These are phyloP conservation scores for Paelopatides confundens DNA, from an alignment of 53 echinoderm and acorn worm genomes.

Conservation along the genomic window DNA sequence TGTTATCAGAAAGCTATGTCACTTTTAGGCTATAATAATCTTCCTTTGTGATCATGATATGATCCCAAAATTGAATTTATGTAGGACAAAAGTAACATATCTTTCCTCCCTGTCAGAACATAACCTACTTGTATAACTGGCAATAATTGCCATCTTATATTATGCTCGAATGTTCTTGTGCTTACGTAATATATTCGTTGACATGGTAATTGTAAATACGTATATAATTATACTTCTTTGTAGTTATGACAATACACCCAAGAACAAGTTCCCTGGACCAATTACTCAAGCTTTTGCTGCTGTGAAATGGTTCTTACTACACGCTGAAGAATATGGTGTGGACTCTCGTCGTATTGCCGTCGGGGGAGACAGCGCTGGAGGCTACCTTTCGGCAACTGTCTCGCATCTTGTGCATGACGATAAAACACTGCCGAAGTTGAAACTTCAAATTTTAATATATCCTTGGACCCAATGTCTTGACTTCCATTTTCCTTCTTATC, in stretches of 20 bases:
- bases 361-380: constrained; percentile 85
- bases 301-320: constrained; percentile 61
- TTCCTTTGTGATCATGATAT: too few species aligned
- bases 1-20: too few species aligned
- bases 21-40: too few species aligned
- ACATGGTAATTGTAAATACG: too few species aligned
- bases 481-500: constrained; percentile 74
- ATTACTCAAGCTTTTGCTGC: constrained; percentile 64
- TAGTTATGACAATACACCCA: constrained; percentile 77
- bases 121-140: too few species aligned
- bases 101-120: too few species aligned
- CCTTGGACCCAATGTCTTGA: constrained; percentile 73
- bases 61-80: too few species aligned
- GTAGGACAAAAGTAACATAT: too few species aligned
- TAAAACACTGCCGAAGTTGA: constrained; percentile 63
- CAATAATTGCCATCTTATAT: too few species aligned
- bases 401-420: constrained; percentile 62
- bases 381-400: constrained; percentile 74
- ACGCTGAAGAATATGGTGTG: constrained; percentile 70
- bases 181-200: too few species aligned
- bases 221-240: not conserved
- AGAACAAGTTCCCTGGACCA: constrained; percentile 68
- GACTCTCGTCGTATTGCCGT: constrained; percentile 68
- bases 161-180: too few species aligned
- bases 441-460: constrained; percentile 35